Percentiles rank a stretch among this genome's conserved stretches.
These are phyloP conservation scores for Mactra quadrangularis DNA, from an alignment of 1,140 invertebrate species.

Conservation along the genomic window DNA sequence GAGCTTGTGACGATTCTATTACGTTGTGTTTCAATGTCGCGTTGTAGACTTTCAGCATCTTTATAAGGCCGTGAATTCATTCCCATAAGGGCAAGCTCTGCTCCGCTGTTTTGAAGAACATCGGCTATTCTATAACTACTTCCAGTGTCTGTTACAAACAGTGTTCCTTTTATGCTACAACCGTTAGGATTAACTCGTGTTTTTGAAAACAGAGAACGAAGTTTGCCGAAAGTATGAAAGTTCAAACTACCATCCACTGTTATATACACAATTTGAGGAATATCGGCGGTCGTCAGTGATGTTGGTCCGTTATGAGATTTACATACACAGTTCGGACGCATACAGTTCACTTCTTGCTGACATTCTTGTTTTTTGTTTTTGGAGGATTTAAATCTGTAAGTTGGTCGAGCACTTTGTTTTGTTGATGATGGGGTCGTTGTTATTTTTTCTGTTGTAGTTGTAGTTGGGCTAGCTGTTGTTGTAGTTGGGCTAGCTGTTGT, in stretches of 20 bases:
- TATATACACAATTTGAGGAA: conserved; percentile 74
- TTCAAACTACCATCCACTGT: conserved; percentile 70
- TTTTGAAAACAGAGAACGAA: conserved; percentile 64
- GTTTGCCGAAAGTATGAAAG: conserved; percentile 66
- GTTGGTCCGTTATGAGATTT: conserved; percentile 51
- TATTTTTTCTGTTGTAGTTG: background rate
- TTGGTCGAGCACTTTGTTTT: background rate
- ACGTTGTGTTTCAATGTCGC: conserved; percentile 60
- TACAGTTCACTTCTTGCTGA: conserved; percentile 69
- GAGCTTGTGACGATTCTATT: conserved; percentile 38
- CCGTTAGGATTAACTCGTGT: conserved; percentile 69
- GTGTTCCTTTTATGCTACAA: conserved; percentile 67
- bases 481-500: background rate
- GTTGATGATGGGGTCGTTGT: background rate
- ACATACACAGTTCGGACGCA: conserved; percentile 68
- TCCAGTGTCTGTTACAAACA: conserved; percentile 66
- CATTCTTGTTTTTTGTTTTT: conserved; percentile 32
- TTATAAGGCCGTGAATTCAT: conserved; percentile 38
- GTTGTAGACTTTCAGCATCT: conserved; percentile 12
- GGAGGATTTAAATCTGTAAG: too few species aligned
- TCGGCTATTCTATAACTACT: conserved; percentile 66
- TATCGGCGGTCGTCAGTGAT: conserved; percentile 44
- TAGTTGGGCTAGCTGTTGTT: background rate
- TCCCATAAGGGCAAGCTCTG: conserved; percentile 65
- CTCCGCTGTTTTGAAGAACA: conserved; percentile 57